A percentile compares a stretch with the other conserved stretches of the same genome.
Conservation (phyloP, 2,113 vertebrate species). For the Asarcornis scutulata region DNA sequence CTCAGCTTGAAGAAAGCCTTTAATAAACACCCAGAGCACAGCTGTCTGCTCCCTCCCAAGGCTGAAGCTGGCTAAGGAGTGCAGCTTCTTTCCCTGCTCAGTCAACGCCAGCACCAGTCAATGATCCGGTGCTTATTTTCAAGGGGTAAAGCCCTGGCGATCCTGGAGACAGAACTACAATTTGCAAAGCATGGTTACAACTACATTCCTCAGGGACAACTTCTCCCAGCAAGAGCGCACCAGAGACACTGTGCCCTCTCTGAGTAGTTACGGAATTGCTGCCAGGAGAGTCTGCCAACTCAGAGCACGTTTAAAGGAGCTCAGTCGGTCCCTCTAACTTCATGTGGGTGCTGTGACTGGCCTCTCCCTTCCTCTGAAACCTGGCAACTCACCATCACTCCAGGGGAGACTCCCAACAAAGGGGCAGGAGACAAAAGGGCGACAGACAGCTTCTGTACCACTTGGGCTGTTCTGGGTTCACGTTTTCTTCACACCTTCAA, state of each 20-base stretch:
- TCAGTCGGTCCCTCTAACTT: not conserved
- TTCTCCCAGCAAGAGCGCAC: accelerated
- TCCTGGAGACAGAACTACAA: not conserved
- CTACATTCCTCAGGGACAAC: not conserved
- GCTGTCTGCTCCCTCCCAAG: not conserved
- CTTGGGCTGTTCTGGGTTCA: accelerated
- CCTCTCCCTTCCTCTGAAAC: not conserved
- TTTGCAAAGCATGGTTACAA: not conserved
- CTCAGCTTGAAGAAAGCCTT: not conserved
- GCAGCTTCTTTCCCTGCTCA: not conserved
- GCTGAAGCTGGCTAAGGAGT: not conserved
- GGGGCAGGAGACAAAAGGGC: not conserved
- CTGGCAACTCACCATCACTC: not conserved
- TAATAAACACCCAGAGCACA: not conserved
- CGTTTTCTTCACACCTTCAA: accelerated
- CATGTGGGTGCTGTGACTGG: not conserved
- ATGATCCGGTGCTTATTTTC: not conserved
- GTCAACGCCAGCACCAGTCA: not conserved
- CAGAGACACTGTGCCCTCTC: not conserved
- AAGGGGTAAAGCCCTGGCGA: not conserved
- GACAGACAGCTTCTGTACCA: too few species aligned
- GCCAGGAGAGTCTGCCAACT: not conserved
- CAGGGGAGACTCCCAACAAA: too few species aligned
- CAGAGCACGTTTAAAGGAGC: not conserved
- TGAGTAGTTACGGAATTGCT: not conserved